These are phyloP conservation scores for Microplitis deprimator DNA, from an alignment of 2,888 invertebrate genomes.

Conservation along the genomic window DNA sequence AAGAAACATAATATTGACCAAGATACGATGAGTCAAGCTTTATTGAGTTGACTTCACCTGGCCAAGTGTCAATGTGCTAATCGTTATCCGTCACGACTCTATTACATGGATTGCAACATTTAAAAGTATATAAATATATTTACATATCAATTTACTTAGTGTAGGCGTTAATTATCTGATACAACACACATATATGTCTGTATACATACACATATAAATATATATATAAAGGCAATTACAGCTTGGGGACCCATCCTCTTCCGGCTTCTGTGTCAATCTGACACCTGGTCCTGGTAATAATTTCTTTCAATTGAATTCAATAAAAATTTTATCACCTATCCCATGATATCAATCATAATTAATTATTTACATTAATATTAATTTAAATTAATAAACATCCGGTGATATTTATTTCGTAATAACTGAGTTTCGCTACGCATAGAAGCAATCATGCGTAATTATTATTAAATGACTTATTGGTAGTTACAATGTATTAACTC, in stretches of 20 bases:
- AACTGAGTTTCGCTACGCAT: not conserved
- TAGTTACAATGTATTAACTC: not conserved
- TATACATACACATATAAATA: not conserved
- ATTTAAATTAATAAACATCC: not conserved
- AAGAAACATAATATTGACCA: constrained; percentile 16
- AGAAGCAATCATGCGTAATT: not conserved
- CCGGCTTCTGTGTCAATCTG: constrained; percentile 47
- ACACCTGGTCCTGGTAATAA: not conserved
- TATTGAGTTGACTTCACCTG: not conserved
- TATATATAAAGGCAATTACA: not conserved
- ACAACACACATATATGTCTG: too few species aligned
- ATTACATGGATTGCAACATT: constrained; percentile 48
- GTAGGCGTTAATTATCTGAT: constrained; percentile 46
- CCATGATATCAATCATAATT: too few species aligned
- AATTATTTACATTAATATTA: not conserved
- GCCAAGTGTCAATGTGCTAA: constrained; percentile 48
- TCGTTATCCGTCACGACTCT: constrained; percentile 53
- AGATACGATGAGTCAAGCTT: constrained; percentile 18
- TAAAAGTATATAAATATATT: constrained; percentile 15
- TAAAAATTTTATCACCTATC: not conserved
- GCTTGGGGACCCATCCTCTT: constrained; percentile 63
- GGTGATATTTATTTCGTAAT: not conserved
- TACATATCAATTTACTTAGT: not conserved
- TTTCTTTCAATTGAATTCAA: not conserved
- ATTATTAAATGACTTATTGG: constrained; percentile 15